phyloP scores from a whole-genome alignment of 1,140 invertebrate species.

The Pseudomyrmex concolor region DNA sequence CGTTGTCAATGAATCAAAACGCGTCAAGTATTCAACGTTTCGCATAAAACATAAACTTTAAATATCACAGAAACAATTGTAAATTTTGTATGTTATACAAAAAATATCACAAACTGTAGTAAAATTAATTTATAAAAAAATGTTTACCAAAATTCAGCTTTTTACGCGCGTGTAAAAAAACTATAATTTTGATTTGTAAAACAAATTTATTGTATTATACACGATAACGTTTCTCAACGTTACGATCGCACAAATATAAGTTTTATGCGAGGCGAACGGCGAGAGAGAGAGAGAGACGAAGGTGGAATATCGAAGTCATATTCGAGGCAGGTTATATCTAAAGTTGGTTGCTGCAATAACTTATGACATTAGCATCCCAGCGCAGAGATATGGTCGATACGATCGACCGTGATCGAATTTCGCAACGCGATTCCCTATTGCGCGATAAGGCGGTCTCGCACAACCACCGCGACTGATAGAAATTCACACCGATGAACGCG shows the following conservation, averaged over 20 bases:
- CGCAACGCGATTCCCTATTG: conserved; percentile 38
- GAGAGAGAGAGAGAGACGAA: not conserved
- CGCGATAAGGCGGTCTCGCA: conserved; percentile 27
- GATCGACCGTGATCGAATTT: conserved; percentile 40
- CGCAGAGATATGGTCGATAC: conserved; percentile 14
- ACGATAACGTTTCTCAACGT: too few species aligned
- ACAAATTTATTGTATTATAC: too few species aligned
- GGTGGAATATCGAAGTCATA: not conserved
- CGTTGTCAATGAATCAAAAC: conserved; percentile 8
- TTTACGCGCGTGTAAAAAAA: too few species aligned
- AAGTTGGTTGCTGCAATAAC: conserved; percentile 10
- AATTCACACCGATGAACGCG: conserved; percentile 67
- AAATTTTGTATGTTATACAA: not conserved
- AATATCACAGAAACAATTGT: conserved; percentile 29
- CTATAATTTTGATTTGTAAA: too few species aligned
- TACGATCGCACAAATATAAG: not conserved
- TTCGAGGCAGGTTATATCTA: not conserved
- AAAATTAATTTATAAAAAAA: not conserved
- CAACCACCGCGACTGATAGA: conserved; percentile 59
- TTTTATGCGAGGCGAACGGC: not conserved
- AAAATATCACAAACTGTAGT: not conserved
- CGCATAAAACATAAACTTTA: not conserved
- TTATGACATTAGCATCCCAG: conserved; percentile 23
- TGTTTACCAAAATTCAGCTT: not conserved
- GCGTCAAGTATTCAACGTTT: conserved; percentile 50